These are phyloP conservation scores for Cichlasoma orientale DNA, from an alignment of 2,797 vertebrate genomes.

Conservation along the genomic window DNA sequence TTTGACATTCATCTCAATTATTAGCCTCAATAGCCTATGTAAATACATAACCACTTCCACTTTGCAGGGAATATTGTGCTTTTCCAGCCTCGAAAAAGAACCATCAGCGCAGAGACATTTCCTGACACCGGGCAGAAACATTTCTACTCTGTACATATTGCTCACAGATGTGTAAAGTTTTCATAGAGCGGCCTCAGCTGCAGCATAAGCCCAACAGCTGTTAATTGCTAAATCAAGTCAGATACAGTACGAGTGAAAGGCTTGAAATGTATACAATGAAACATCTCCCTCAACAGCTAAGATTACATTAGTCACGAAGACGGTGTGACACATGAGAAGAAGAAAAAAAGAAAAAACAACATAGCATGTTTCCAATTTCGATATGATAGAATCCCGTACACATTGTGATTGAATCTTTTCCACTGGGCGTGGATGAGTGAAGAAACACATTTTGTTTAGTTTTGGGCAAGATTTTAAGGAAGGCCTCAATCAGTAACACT, in stretches of 20 bases:
- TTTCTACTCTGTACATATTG: slow-evolving; percentile 65
- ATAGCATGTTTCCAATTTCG: slow-evolving; percentile 61
- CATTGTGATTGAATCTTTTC: slow-evolving; percentile 53
- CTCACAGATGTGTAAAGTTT: slow-evolving; percentile 72
- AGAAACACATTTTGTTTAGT: slow-evolving; percentile 78
- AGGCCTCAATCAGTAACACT: slow-evolving; percentile 77
- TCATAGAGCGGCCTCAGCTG: slow-evolving; percentile 30
- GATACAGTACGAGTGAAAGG: slow-evolving; percentile 35
- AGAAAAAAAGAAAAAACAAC: slow-evolving; percentile 43
- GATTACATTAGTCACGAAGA: slow-evolving; percentile 49
- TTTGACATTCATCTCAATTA: slow-evolving; percentile 37
- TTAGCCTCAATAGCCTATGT: neutral
- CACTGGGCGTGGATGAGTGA: slow-evolving; percentile 68
- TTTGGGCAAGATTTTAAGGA: slow-evolving; percentile 75
- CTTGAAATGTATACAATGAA: slow-evolving; percentile 24
- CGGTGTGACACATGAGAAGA: slow-evolving; percentile 24
- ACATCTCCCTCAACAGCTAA: slow-evolving; percentile 37
- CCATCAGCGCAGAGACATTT: slow-evolving; percentile 59
- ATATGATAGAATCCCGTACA: slow-evolving; percentile 54
- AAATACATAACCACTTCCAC: slow-evolving; percentile 54
- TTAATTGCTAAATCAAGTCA: slow-evolving; percentile 65
- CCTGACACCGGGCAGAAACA: slow-evolving; percentile 49
- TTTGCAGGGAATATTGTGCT: slow-evolving; percentile 33
- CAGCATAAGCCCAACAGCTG: slow-evolving; percentile 63
- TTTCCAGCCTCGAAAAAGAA: slow-evolving; percentile 55